These are phyloP conservation scores for Hoplias malabaricus DNA, from an alignment of 2,113 vertebrate species.

Conservation along the genomic window DNA sequence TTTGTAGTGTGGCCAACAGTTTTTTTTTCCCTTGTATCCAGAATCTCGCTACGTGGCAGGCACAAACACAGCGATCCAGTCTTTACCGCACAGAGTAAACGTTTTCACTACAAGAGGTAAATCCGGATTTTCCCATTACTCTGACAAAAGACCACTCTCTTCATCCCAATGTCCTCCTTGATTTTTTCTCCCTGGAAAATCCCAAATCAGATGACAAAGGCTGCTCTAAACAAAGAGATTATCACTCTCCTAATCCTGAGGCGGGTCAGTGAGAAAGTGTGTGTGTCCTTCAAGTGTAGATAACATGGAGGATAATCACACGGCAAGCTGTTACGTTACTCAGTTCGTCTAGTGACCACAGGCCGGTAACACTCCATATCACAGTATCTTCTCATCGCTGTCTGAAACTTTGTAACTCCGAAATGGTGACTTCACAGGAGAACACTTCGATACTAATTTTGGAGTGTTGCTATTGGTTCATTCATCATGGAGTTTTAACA, in stretches of 20 bases:
- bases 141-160: constrained; percentile 46
- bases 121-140: constrained; percentile 47
- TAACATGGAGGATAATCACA: background rate
- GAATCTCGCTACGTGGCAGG: too few relatives aligned
- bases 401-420: too few relatives aligned
- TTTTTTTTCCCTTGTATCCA: too few relatives aligned
- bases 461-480: too few relatives aligned
- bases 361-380: background rate
- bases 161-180: constrained; percentile 34
- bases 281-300: constrained; percentile 18
- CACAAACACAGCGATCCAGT: constrained; percentile 32
- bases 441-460: too few relatives aligned
- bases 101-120: constrained; percentile 45
- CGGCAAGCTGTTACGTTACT: background rate
- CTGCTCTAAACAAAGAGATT: constrained; percentile 51
- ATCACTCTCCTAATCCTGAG: constrained; percentile 53
- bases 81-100: constrained; percentile 41
- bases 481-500: too few relatives aligned
- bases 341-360: background rate
- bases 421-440: too few relatives aligned
- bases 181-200: constrained; percentile 41
- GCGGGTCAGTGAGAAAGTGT: background rate
- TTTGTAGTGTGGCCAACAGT: too few relatives aligned
- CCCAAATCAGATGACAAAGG: constrained; percentile 55
- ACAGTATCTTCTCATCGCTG: too few relatives aligned